Conservation (phyloP, 2,797 vertebrate species). For the Leptoclinus maculatus region DNA sequence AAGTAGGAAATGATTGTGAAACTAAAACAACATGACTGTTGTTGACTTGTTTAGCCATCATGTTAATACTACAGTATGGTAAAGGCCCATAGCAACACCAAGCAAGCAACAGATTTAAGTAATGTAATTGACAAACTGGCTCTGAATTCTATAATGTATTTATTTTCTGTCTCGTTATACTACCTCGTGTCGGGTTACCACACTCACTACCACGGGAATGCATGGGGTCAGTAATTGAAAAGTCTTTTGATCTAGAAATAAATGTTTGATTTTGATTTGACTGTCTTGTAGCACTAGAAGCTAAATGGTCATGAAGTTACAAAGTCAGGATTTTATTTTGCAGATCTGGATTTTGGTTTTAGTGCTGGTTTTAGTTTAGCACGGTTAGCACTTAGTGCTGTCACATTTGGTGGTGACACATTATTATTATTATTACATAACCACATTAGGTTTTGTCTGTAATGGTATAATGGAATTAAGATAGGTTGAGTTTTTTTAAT, state of each 20-base stretch:
- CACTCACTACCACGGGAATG: not conserved
- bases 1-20: constrained; percentile 36
- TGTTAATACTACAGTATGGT: not conserved
- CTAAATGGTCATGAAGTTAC: not conserved
- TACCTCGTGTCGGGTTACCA: not conserved
- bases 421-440: not conserved
- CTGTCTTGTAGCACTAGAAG: not conserved
- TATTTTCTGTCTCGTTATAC: not conserved
- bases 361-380: not conserved
- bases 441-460: not conserved
- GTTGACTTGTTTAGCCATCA: constrained; percentile 1
- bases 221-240: not conserved
- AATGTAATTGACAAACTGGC: not conserved
- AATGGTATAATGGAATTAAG: not conserved
- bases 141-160: not conserved
- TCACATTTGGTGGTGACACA: not conserved
- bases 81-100: constrained; percentile 1
- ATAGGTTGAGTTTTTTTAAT: not conserved
- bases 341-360: constrained; percentile 7
- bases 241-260: not conserved
- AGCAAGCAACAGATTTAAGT: not conserved
- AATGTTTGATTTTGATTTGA: not conserved
- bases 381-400: not conserved
- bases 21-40: constrained; percentile 27
- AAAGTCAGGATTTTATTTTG: not conserved